Evolutionary conservation across 2,797 vertebrate genomes (phyloP).

Genomic region (Xenops minutus): DNA sequence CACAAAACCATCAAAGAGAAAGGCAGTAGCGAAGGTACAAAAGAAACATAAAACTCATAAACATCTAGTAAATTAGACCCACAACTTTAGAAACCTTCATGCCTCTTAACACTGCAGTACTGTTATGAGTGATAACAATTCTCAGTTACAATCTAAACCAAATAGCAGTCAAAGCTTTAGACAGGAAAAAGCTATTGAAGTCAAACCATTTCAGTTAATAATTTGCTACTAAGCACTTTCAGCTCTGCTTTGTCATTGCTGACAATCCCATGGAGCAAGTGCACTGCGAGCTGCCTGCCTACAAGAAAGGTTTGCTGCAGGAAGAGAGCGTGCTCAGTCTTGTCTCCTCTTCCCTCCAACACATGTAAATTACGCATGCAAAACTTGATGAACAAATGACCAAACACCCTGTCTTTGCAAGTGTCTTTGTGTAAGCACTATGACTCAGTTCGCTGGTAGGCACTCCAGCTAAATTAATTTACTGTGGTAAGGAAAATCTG

Average conservation of each 20-base stretch:
- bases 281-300: background rate
- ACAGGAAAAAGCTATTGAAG: background rate
- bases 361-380: background rate
- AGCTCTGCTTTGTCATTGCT: background rate
- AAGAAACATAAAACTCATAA: background rate
- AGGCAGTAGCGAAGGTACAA: background rate
- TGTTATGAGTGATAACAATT: background rate
- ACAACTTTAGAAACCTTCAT: background rate
- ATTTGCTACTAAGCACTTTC: background rate
- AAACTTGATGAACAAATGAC: background rate
- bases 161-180: background rate
- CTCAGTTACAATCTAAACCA: background rate
- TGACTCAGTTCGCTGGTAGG: conserved; percentile 21
- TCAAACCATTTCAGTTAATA: background rate
- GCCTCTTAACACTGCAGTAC: background rate
- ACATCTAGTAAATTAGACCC: background rate
- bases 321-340: background rate
- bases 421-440: background rate
- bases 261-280: background rate
- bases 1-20: background rate
- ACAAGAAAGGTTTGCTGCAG: background rate
- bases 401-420: background rate
- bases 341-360: conserved; percentile 1
- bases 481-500: background rate
- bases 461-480: background rate